Evolutionary conservation across 2,797 vertebrate species (phyloP).

Genomic region (Rhyacichthys aspro): DNA sequence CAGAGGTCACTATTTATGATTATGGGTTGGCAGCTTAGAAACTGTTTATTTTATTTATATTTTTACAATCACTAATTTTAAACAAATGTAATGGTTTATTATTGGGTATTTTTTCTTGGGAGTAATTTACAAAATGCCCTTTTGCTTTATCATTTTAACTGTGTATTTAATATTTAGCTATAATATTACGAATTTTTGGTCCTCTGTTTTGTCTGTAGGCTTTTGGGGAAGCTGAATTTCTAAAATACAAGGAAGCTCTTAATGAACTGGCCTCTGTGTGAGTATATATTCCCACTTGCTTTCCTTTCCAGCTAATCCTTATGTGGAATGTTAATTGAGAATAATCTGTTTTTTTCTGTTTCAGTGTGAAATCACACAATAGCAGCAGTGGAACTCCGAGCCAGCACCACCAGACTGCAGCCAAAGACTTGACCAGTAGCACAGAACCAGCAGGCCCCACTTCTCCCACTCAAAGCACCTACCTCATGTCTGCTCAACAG

Average conservation of each 20-base stretch:
- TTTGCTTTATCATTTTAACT: too few relatives aligned
- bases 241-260: conserved; percentile 89
- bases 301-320: conserved; percentile 34
- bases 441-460: conserved; percentile 75
- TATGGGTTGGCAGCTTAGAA: too few relatives aligned
- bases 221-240: conserved; percentile 88
- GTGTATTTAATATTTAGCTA: neutral
- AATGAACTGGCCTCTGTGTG: conserved; percentile 87
- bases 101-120: too few relatives aligned
- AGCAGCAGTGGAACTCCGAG: conserved; percentile 72
- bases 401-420: conserved; percentile 90
- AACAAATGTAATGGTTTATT: too few relatives aligned
- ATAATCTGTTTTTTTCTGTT: conserved; percentile 31
- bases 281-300: conserved; percentile 67
- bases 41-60: neutral
- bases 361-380: conserved; percentile 85
- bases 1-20: conserved; percentile 83
- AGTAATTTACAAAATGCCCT: too few relatives aligned
- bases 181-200: neutral
- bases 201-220: conserved; percentile 69
- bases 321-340: conserved; percentile 52
- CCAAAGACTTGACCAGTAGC: conserved; percentile 88
- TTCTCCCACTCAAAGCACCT: conserved; percentile 91
- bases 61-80: too few relatives aligned
- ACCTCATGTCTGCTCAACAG: conserved; percentile 87